A percentile compares a stretch with the other conserved stretches of the same genome.
Conservation (phyloP, 2,113 vertebrate species). For the Semnornis frantzii region DNA sequence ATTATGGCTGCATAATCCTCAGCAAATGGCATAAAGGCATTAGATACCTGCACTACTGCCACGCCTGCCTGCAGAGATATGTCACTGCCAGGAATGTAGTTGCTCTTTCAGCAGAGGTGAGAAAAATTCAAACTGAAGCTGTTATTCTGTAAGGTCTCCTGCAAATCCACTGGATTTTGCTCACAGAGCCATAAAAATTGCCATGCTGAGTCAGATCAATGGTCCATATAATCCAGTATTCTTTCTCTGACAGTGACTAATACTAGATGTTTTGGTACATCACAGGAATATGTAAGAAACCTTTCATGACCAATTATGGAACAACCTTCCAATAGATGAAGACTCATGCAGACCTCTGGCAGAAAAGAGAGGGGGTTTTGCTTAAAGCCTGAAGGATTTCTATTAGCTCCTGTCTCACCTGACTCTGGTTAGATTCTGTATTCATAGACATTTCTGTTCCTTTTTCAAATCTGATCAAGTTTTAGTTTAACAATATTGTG, state of each 20-base stretch:
- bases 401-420: background rate
- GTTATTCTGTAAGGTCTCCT: constrained; percentile 19
- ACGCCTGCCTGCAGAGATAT: background rate
- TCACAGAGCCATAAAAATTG: constrained; percentile 53
- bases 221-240: constrained; percentile 57
- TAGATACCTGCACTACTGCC: background rate
- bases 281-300: constrained; percentile 29
- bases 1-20: constrained; percentile 24
- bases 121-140: constrained; percentile 17
- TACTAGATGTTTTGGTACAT: constrained; percentile 48
- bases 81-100: background rate
- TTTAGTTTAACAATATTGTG: background rate
- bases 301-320: constrained; percentile 55
- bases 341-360: background rate
- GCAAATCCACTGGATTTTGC: constrained; percentile 60
- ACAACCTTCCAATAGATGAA: background rate
- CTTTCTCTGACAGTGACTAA: constrained; percentile 60
- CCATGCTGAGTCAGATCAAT: constrained; percentile 59
- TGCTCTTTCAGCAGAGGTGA: background rate
- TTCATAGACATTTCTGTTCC: background rate
- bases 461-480: background rate
- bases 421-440: background rate
- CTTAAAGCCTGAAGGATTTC: background rate
- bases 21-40: background rate
- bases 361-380: background rate